Base-by-base conservation (phyloP, 2,888 invertebrate species). In the Galerucella pusilla region DNA sequence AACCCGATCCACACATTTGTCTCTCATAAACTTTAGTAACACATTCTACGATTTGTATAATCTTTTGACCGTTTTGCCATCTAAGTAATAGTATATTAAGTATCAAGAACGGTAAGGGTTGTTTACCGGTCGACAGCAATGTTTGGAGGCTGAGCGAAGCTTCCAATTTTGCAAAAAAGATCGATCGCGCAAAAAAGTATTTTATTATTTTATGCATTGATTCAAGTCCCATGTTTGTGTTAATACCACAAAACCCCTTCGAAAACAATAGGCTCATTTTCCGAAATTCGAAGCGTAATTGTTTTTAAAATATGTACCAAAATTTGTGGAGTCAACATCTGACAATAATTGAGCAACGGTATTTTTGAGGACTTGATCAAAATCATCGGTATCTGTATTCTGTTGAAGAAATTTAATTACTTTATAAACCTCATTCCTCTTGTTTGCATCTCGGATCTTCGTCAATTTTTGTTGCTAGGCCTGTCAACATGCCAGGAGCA, bases 21-120 rank as follows among this genome's bases (percentile, higher is more conserved):
- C 80, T 64, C 80, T 68, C 7, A 81, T 68, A 78, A 82, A 83
- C 61, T 75, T 78, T 75, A 83, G 74, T 3, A 84, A 25, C 9
- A 74, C 79, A 68, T 66, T 20, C 9, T 82, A 74, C 3, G 79
- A 75, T 75, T 78, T 80, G 71, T 83, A 82, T 6, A 81, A 63
- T 20, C 79, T 60, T 71, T 83, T 81, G 9, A 78, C 75, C 14
- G 73, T 78, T 75, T 83, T 80, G 5, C 79, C 80, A 28, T 78
- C 68, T 11, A 82, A 74, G 73, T 82, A n/a, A n/a, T n/a, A n/a
- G n/a, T n/a, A n/a, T n/a, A n/a, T n/a, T n/a, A n/a, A n/a, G n/a
- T n/a, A n/a, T n/a, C n/a, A n/a, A n/a, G n/a, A n/a, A n/a, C n/a
- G n/a, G n/a, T n/a, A n/a, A n/a, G n/a, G n/a, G n/a, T n/a, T n/a